Conservation (phyloP, 2,888 invertebrate species). For the Saturnia pavonia region DNA sequence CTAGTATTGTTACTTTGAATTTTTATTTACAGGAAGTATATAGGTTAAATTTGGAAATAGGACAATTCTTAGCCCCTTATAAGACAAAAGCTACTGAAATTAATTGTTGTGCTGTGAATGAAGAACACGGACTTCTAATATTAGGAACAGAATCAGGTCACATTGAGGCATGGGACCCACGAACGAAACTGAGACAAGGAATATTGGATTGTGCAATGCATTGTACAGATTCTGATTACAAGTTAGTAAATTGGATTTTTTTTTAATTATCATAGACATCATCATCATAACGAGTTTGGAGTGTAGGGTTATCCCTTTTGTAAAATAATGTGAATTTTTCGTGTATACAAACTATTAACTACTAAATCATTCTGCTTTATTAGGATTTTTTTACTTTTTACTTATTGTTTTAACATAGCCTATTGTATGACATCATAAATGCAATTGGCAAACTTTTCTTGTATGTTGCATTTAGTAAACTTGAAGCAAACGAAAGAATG, state of each 20-base stretch:
- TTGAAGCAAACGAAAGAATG: no score
- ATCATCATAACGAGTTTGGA: neutral
- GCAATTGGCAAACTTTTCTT: no score
- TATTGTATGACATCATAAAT: no score
- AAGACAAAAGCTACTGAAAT: constrained; percentile 87
- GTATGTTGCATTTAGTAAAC: no score
- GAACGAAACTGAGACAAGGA: constrained; percentile 88
- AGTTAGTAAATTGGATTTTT: constrained; percentile 41
- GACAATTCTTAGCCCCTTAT: constrained; percentile 94
- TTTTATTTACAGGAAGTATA: constrained; percentile 92
- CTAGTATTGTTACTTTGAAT: no score
- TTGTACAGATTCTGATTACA: constrained; percentile 77
- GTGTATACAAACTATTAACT: neutral
- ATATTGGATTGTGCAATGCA: constrained; percentile 91
- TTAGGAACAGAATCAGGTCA: constrained; percentile 95
- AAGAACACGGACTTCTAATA: constrained; percentile 92
- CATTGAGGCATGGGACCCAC: constrained; percentile 98
- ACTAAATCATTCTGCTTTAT: no score
- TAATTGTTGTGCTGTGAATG: constrained; percentile 93
- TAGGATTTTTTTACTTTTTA: no score
- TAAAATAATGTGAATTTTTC: no score
- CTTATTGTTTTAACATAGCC: no score
- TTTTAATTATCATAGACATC: neutral
- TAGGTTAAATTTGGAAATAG: constrained; percentile 96
- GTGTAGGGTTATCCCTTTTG: neutral